These are phyloP conservation scores for Hozukius guyotensis DNA, from an alignment of 2,797 vertebrate genomes.

Conservation along the genomic window DNA sequence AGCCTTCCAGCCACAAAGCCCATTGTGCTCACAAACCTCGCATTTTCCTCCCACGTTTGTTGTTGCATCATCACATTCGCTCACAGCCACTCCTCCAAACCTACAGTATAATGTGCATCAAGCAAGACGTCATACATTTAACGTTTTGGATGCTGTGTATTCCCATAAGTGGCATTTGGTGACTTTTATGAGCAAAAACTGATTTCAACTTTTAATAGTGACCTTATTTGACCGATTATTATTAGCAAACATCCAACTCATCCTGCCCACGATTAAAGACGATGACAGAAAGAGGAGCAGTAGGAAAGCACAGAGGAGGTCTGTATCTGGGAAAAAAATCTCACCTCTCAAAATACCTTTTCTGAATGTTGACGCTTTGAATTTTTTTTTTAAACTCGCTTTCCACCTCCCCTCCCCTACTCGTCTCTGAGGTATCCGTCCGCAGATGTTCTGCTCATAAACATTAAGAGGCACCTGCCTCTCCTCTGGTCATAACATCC, in stretches of 20 bases:
- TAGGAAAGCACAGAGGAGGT: background rate
- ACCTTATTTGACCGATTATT: background rate
- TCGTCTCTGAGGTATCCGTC: constrained; percentile 65
- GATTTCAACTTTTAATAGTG: background rate
- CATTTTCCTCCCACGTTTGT: constrained; percentile 22
- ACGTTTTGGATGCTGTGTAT: background rate
- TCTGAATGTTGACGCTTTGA: constrained; percentile 44
- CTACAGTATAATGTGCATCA: background rate
- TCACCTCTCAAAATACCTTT: constrained; percentile 51
- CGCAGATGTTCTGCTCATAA: constrained; percentile 77
- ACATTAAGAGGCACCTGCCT: constrained; percentile 77
- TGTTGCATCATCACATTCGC: constrained; percentile 22
- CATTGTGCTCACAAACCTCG: constrained; percentile 45
- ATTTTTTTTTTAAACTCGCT: constrained; percentile 24
- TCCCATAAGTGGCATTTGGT: background rate
- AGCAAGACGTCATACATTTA: background rate
- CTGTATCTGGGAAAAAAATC: constrained; percentile 36
- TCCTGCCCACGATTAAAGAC: background rate
- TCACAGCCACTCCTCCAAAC: constrained; percentile 12
- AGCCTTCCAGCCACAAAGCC: constrained; percentile 15
- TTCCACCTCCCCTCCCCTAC: constrained; percentile 22
- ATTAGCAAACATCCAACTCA: background rate
- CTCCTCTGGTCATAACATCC: constrained; percentile 78
- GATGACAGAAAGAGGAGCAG: background rate
- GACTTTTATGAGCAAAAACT: background rate